Evolutionary conservation across 1,140 invertebrate species (phyloP).

Genomic region (Xylocopa sonorina): DNA sequence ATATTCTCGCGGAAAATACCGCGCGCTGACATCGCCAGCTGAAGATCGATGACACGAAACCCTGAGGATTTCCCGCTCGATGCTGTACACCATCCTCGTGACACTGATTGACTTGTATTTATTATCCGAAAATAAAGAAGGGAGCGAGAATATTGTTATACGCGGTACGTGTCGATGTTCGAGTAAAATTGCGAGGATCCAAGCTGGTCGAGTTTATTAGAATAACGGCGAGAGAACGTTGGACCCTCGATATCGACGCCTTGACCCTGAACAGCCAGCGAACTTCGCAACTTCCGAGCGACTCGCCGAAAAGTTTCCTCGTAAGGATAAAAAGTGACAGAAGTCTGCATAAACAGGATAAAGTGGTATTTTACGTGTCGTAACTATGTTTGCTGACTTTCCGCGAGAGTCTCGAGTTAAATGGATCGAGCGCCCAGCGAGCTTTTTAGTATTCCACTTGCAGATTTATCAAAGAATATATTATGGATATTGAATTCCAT

Average conservation of each 20-base stretch:
- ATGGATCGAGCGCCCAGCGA: not conserved
- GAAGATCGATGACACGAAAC: constrained; percentile 23
- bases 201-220: not conserved
- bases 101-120: not conserved
- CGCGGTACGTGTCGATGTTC: no score
- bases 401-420: not conserved
- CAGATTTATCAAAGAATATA: not conserved
- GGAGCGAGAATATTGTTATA: not conserved
- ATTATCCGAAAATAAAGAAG: not conserved
- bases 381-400: not conserved
- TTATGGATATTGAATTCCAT: no score
- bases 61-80: not conserved
- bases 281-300: constrained; percentile 39
- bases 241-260: constrained; percentile 13
- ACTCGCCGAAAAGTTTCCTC: constrained; percentile 27
- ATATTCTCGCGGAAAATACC: constrained; percentile 28
- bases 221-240: not conserved
- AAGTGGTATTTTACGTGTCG: not conserved
- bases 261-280: constrained; percentile 37
- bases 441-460: not conserved
- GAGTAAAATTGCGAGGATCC: not conserved
- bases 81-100: not conserved
- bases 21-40: not conserved
- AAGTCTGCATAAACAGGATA: not conserved
- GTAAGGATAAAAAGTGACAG: constrained; percentile 18